Base-by-base conservation (phyloP, 35 echinoderm and acorn worm genomes). In the Anneissia japonica region DNA sequence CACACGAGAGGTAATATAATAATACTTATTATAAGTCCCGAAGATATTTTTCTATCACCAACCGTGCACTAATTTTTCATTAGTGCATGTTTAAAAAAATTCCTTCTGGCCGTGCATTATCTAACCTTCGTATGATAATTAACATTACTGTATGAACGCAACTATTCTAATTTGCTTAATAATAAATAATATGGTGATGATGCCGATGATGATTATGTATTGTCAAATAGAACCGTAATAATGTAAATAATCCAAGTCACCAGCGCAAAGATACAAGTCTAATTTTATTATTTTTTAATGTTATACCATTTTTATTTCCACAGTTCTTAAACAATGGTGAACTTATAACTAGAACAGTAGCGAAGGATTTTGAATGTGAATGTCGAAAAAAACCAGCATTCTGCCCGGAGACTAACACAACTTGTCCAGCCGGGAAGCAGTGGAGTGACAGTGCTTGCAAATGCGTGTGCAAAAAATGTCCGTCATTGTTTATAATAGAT, bases 401-500 rank as follows among this genome's bases (percentile, higher is more conserved):
- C 76, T 96, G 93, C 40, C 82, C 83, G 4, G 56, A 84, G 34
- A 83, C 90, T 0, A 55, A 85, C 31, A 75, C 73, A 30, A 84
- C 91, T 79, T 96, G 93, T 85, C 83, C 90, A 0, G 36, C 75
- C 23, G 78, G 77, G 82, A 96, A 92, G 83, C 77, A 86, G 33
- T 87, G 90, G 81, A 82, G 82, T 55, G 72, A 89, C 81, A 85
- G 76, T 23, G 76, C 81, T 11, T 96, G 93, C 40, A 85, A 43
- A 36, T 96, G 93, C 82, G 87, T 51, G 26, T 96, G 93, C 14
- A 72, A 89, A 21, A 46, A 41, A 37, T 96, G 93, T 77, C 93
- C 93, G 21, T 81, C 89, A 81, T 87, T 90, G 17, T 96, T 96
- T 84, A 32, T 96, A 41, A 87, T 86, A 78, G 87, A 92, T 80